Evolutionary conservation across 1,140 invertebrate species (phyloP).

Genomic region (Agrilus planipennis): DNA sequence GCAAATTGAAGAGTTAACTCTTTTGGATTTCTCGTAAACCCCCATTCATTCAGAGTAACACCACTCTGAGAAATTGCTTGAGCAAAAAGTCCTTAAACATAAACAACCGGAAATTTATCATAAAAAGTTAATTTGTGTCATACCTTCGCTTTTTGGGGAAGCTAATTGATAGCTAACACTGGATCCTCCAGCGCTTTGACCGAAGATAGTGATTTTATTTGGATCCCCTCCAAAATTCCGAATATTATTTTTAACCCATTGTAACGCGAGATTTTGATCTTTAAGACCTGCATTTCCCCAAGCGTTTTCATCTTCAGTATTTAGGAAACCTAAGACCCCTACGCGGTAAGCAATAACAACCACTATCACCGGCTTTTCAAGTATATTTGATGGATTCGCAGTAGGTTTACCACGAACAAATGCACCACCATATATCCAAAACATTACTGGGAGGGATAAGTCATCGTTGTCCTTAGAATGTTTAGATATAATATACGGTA

Average conservation of each 20-base stretch:
- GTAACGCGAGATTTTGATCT: slow-evolving; percentile 36
- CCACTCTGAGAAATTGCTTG: too few relatives aligned
- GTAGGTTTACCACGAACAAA: slow-evolving; percentile 21
- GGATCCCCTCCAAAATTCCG: slow-evolving; percentile 35
- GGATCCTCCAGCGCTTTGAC: slow-evolving; percentile 37
- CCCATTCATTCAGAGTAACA: too few relatives aligned
- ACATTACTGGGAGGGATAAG: slow-evolving; percentile 20
- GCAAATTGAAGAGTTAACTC: too few relatives aligned
- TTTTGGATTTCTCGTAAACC: too few relatives aligned
- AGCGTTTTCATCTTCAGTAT: slow-evolving; percentile 32
- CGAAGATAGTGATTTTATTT: slow-evolving; percentile 36
- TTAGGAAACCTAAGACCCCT: slow-evolving; percentile 33
- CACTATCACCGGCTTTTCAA: slow-evolving; percentile 38
- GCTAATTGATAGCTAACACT: slow-evolving; percentile 39
- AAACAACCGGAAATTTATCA: too few relatives aligned
- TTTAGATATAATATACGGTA: too few relatives aligned
- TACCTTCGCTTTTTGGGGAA: slow-evolving; percentile 32
- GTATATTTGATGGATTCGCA: slow-evolving; percentile 33
- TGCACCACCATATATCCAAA: slow-evolving; percentile 30
- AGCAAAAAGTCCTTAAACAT: too few relatives aligned
- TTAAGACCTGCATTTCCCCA: slow-evolving; percentile 39
- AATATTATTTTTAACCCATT: slow-evolving; percentile 37
- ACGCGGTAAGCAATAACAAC: slow-evolving; percentile 44
- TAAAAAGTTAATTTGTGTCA: too few relatives aligned
- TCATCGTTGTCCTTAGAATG: too few relatives aligned